Evolutionary conservation across 2,888 invertebrate genomes (phyloP).

Genomic region (Aradus depressus): DNA sequence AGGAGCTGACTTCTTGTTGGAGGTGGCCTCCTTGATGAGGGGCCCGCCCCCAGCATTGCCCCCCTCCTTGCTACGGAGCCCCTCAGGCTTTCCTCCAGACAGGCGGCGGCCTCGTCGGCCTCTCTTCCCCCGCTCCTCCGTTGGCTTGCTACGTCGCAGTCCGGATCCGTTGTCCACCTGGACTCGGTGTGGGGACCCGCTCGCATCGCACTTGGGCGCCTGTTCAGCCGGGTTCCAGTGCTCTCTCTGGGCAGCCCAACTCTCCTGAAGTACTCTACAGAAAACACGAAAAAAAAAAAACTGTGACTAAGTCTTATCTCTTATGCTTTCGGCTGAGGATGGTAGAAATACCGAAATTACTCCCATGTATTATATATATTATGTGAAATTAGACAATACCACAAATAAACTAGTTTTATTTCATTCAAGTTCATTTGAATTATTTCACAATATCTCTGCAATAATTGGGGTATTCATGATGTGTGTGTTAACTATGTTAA

Average conservation of each 20-base stretch:
- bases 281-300: background rate
- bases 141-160: slow-evolving; percentile 20
- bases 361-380: too few species aligned
- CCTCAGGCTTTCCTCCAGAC: slow-evolving; percentile 16
- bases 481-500: too few species aligned
- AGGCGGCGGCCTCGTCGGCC: slow-evolving; percentile 6
- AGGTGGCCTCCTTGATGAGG: slow-evolving; percentile 29
- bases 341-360: too few species aligned
- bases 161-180: slow-evolving; percentile 8
- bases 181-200: background rate
- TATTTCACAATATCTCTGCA: too few species aligned
- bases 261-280: slow-evolving; percentile 39
- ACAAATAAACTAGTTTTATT: background rate
- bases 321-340: too few species aligned
- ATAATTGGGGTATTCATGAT: too few species aligned
- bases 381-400: background rate
- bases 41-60: too few species aligned
- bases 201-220: slow-evolving; percentile 19
- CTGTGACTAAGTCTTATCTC: background rate
- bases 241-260: slow-evolving; percentile 51
- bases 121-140: slow-evolving; percentile 10
- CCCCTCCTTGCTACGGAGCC: slow-evolving; percentile 37
- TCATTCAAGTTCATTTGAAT: background rate
- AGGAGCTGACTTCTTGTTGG: slow-evolving; percentile 23
- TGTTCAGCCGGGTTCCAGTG: slow-evolving; percentile 40